phyloP scores from a whole-genome alignment of 2,113 vertebrate species.

The Theristicus caerulescens region DNA sequence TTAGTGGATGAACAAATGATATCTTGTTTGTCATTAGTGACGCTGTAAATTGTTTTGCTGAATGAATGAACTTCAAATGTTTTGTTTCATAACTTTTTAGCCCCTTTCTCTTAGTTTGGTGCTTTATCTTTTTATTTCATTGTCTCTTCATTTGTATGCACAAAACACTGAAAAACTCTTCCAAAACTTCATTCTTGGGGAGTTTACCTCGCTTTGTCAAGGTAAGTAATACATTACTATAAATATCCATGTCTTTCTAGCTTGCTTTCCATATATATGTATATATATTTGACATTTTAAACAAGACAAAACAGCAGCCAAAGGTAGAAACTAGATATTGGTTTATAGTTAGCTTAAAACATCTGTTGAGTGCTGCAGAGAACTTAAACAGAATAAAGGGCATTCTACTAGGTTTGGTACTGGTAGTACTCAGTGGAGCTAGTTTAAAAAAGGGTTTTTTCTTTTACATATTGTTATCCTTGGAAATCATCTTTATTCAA shows the following conservation, averaged over 20 bases:
- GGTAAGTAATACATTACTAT: not conserved
- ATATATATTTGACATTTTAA: not conserved
- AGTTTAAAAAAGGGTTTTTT: not conserved
- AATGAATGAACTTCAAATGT: not conserved
- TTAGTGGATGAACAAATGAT: not conserved
- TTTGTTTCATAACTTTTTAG: not conserved
- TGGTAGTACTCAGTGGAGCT: not conserved
- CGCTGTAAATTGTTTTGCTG: not conserved
- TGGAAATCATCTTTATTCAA: not conserved
- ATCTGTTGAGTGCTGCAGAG: not conserved
- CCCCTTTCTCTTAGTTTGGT: not conserved
- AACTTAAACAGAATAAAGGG: not conserved
- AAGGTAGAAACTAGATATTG: not conserved
- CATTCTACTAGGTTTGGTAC: not conserved
- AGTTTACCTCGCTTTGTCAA: not conserved
- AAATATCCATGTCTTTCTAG: not conserved
- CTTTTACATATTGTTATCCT: not conserved
- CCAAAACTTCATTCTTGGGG: not conserved
- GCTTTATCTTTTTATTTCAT: not conserved
- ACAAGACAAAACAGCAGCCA: not conserved
- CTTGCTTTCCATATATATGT: fast-evolving
- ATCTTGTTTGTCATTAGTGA: not conserved
- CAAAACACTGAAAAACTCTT: not conserved
- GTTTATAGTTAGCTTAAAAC: not conserved
- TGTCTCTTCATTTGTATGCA: not conserved